These are phyloP conservation scores for Teleogryllus occipitalis DNA, from an alignment of 1,140 invertebrate species.

Conservation along the genomic window DNA sequence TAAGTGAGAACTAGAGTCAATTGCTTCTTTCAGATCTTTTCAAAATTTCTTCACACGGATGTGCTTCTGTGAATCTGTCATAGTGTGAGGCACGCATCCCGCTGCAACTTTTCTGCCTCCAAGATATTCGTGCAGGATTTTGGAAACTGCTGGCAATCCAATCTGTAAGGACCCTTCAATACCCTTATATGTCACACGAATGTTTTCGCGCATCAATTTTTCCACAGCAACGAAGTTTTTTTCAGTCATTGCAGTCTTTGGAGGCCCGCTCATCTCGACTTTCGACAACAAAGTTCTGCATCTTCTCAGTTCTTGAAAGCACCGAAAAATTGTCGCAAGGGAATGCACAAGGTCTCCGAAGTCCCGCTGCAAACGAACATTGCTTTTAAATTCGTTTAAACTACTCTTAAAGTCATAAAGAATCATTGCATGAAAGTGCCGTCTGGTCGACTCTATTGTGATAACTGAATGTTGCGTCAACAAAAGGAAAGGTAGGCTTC, in stretches of 20 bases:
- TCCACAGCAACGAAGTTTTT: not conserved
- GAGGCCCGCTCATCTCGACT: not conserved
- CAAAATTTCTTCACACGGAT: constrained; percentile 25
- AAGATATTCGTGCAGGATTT: constrained; percentile 11
- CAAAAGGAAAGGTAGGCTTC: too few species aligned
- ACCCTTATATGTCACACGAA: not conserved
- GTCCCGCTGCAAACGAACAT: not conserved
- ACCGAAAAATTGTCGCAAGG: constrained; percentile 7
- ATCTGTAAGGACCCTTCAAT: constrained; percentile 7
- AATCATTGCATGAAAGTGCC: constrained; percentile 6
- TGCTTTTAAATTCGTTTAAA: constrained; percentile 4
- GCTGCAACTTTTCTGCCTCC: constrained; percentile 1
- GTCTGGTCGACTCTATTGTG: not conserved
- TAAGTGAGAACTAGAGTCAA: too few species aligned
- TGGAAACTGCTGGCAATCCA: constrained; percentile 8
- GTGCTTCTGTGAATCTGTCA: constrained; percentile 23
- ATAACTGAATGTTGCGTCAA: not conserved
- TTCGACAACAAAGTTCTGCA: not conserved
- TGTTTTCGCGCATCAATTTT: constrained; percentile 9
- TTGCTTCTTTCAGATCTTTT: constrained; percentile 24
- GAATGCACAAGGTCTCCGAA: constrained; percentile 1
- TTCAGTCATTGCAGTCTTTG: not conserved
- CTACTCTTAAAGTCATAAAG: not conserved
- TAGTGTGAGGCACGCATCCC: constrained; percentile 24
- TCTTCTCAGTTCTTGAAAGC: constrained; percentile 6